These are phyloP conservation scores for Cynaeus angustus DNA, from an alignment of 2,888 invertebrate genomes.

Conservation along the genomic window DNA sequence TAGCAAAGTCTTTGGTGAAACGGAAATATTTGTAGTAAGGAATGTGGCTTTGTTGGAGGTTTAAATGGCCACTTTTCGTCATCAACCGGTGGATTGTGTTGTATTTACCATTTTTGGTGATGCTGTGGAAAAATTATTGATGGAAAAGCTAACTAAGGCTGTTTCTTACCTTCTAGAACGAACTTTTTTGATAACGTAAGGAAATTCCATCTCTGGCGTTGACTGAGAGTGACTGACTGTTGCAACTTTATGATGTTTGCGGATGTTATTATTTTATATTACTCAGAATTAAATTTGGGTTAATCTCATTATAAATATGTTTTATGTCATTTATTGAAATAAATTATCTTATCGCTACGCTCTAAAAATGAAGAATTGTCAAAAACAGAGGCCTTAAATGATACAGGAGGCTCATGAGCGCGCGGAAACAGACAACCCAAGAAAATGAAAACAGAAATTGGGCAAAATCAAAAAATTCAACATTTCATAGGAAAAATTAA, in stretches of 20 bases:
- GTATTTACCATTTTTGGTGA: constrained; percentile 1
- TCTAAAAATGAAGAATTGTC: no score
- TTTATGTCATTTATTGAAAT: no score
- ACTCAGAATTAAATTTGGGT: no score
- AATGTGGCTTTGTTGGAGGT: constrained; percentile 45
- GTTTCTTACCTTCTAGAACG: not conserved
- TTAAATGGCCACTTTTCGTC: constrained; percentile 68
- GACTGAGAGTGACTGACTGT: not conserved
- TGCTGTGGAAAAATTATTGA: not conserved
- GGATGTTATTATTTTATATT: no score
- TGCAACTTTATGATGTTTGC: not conserved
- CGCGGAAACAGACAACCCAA: no score
- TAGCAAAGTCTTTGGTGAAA: constrained; percentile 73
- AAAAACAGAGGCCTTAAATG: no score
- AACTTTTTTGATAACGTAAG: constrained; percentile 3
- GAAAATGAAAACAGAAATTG: no score
- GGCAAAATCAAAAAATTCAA: no score
- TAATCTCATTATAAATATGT: no score
- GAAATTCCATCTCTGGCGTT: not conserved
- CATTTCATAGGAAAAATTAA: no score
- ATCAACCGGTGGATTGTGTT: constrained; percentile 63
- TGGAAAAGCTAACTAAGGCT: not conserved
- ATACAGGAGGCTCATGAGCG: no score
- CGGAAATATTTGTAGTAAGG: constrained; percentile 52
- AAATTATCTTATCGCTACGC: no score